Percentiles rank a stretch among this genome's conserved stretches.
Conservation (phyloP, 2,797 vertebrate genomes). For the Cyprinodon diabolis region DNA sequence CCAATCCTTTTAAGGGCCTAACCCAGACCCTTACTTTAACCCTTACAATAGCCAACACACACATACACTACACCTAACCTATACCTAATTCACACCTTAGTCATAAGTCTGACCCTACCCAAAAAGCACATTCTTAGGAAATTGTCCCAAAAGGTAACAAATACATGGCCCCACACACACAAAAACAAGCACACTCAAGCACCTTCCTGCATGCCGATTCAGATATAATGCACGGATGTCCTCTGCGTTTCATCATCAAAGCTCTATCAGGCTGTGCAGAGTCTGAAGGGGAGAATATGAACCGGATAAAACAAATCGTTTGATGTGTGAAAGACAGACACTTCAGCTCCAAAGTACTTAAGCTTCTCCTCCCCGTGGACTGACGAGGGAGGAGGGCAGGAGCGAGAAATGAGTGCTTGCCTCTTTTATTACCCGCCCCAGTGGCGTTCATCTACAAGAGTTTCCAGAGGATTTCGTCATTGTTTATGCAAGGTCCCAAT, state of each 20-base stretch:
- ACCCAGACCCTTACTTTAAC: no score
- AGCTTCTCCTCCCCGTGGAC: constrained; percentile 82
- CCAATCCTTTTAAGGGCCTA: no score
- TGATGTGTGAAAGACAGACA: constrained; percentile 88
- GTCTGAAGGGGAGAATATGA: constrained; percentile 85
- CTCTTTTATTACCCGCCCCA: constrained; percentile 64
- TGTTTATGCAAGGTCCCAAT: constrained; percentile 77
- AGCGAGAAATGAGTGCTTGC: constrained; percentile 60
- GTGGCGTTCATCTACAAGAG: constrained; percentile 60
- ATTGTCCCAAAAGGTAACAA: neutral
- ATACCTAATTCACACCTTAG: no score
- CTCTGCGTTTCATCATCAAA: constrained; percentile 88
- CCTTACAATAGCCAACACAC: neutral
- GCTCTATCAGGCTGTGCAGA: constrained; percentile 75
- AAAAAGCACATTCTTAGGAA: no score
- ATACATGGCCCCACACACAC: constrained; percentile 35
- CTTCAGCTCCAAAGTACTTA: constrained; percentile 84
- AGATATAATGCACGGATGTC: constrained; percentile 82
- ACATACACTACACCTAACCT: constrained; percentile 26
- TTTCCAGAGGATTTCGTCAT: constrained; percentile 82
- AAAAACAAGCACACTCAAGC: constrained; percentile 35
- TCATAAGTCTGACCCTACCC: no score
- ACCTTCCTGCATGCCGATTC: constrained; percentile 74
- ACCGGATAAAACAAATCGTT: constrained; percentile 88
- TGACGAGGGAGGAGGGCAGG: constrained; percentile 67